Evolutionary conservation across 1,140 invertebrate species (phyloP), one percentile per base, ranked within the genome.

Genomic region (Solenopsis invicta): DNA sequence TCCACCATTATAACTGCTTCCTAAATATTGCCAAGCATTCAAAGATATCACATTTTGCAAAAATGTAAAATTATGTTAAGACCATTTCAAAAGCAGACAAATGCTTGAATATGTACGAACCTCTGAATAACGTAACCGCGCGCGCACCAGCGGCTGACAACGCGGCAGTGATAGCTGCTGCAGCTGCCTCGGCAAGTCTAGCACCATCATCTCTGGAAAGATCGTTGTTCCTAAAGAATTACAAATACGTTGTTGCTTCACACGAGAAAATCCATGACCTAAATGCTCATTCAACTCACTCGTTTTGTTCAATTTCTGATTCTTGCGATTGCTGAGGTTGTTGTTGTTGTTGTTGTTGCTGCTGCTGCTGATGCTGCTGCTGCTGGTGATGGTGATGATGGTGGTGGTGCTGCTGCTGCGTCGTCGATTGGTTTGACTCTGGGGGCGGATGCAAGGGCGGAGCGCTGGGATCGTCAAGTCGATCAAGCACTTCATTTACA

Each of bases 141-240:
- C 92, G 93, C 1, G 93, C 89, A n/a, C 90, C 91, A 72, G 94
- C 94, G 16, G 96, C 95, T 52, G 96, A 95, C 9, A 96, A 93
- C 45, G 94, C 94, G 75, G 95, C 95, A 62, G 95, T 96, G 50
- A 96, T 92, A 13, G 95, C 95, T 87, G 95, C 96, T 24, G 95
- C 94, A 34, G 94, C 93, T 75, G 95, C 94, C 85, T 96, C 94
- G 12, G 94, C 93, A 41, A 93, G 71, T 87, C 88, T 86, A 4
- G 77, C 78, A 16, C 88, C 87, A 50, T 64, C 89, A 4, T 88
- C 84, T 72, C 85, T 50, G 12, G 66, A 41, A 37, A 56, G 61
- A 8, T 88, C 87, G 18, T 59, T 89, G 72, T 50, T 85, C 71
- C 76, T 86, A 29, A 74, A 59, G 18, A 48, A 34, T 74, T 45